phyloP scores from a whole-genome alignment of 2,113 vertebrate genomes.

The Uria aalge region DNA sequence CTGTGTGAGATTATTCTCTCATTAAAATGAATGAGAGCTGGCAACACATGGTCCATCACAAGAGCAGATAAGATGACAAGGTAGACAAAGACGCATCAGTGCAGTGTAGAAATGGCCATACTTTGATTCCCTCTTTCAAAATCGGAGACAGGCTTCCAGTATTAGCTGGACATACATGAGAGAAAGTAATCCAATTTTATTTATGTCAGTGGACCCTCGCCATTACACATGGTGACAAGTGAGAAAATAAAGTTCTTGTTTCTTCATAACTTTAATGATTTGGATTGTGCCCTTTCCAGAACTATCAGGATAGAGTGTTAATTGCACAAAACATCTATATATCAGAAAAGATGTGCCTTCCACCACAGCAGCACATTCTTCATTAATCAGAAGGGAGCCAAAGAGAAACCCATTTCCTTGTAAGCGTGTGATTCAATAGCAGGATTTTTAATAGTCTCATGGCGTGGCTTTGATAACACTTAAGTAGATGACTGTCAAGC shows the following conservation, averaged over 20 bases:
- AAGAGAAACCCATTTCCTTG: background rate
- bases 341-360: background rate
- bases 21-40: background rate
- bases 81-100: background rate
- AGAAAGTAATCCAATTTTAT: background rate
- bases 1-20: background rate
- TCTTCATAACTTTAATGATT: background rate
- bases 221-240: background rate
- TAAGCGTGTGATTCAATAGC: accelerated
- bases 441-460: background rate
- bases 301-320: background rate
- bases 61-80: background rate
- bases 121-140: background rate
- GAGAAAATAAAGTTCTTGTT: background rate
- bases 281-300: background rate
- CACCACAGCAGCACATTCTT: background rate
- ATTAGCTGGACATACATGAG: background rate
- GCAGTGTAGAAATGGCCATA: background rate
- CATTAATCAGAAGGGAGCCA: background rate
- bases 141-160: background rate
- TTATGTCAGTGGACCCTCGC: background rate
- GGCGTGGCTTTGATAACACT: background rate
- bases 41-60: background rate
- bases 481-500: background rate
- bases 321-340: background rate